Evolutionary conservation across 2,113 vertebrate species (phyloP).

Genomic region (Nicator chloris): DNA sequence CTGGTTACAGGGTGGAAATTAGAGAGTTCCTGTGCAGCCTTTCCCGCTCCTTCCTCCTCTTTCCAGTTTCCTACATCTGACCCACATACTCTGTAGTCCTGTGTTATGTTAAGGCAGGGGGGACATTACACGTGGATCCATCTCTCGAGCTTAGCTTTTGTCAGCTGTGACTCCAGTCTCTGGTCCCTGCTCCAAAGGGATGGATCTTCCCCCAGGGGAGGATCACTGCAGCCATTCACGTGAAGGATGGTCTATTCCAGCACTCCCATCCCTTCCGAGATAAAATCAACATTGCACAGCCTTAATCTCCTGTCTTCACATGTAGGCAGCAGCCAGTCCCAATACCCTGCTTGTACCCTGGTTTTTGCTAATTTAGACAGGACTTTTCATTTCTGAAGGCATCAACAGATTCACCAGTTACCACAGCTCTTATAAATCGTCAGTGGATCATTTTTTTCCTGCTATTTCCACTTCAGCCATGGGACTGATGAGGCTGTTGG

Average conservation of each 20-base stretch:
- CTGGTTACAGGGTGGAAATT: neutral
- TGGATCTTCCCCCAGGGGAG: fast-evolving
- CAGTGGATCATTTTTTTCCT: neutral
- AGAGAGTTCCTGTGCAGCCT: neutral
- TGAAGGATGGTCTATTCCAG: neutral
- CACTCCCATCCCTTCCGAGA: neutral
- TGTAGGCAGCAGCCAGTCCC: neutral
- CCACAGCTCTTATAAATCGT: neutral
- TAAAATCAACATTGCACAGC: neutral
- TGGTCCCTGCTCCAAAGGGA: neutral
- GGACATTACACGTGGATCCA: fast-evolving
- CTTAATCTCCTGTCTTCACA: neutral
- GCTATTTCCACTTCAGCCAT: neutral
- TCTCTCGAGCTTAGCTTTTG: neutral
- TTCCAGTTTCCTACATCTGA: neutral
- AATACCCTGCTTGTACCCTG: neutral
- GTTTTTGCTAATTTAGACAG: neutral
- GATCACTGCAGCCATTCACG: fast-evolving
- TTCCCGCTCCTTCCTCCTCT: neutral
- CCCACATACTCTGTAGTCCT: fast-evolving
- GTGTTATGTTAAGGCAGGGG: neutral
- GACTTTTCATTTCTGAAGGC: neutral
- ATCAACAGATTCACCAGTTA: neutral
- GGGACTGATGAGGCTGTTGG: neutral
- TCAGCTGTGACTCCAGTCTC: neutral